Evolutionary conservation across 2,797 vertebrate genomes (phyloP).

Genomic region (Cynopterus sphinx): DNA sequence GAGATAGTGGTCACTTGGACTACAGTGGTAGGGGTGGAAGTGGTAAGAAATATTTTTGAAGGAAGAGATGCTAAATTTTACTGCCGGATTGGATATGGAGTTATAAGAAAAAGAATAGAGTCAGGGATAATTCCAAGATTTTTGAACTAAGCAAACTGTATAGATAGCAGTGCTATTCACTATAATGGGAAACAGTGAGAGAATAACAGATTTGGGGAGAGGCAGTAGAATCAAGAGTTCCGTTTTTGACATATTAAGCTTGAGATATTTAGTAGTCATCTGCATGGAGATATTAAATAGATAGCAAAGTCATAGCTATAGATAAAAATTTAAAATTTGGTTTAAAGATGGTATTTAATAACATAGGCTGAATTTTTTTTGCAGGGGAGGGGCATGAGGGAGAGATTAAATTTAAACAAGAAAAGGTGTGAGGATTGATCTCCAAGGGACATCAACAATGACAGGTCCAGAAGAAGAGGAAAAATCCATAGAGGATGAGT

Average conservation of each 20-base stretch:
- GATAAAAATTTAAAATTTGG: neutral
- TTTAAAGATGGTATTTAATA: neutral
- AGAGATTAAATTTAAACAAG: neutral
- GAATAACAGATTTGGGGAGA: neutral
- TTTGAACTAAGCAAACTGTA: constrained; percentile 27
- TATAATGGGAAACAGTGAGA: neutral
- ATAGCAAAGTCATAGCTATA: neutral
- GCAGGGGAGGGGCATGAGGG: neutral
- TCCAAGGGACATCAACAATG: neutral
- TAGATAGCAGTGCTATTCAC: neutral
- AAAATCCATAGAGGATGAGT: neutral
- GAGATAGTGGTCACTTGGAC: neutral
- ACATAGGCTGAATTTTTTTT: neutral
- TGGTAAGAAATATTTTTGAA: constrained; percentile 22
- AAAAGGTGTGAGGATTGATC: neutral
- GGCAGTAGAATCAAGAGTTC: neutral
- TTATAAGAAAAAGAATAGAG: neutral
- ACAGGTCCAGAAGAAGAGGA: neutral
- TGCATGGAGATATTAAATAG: neutral
- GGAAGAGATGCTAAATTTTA: neutral
- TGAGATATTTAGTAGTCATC: neutral
- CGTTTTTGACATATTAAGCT: neutral
- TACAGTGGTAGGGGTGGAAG: neutral
- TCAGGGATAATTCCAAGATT: neutral
- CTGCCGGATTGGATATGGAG: neutral